Evolutionary conservation across 2,113 vertebrate species (phyloP), one percentile per base, ranked within the genome.

Genomic region (Macquaria ambigua): DNA sequence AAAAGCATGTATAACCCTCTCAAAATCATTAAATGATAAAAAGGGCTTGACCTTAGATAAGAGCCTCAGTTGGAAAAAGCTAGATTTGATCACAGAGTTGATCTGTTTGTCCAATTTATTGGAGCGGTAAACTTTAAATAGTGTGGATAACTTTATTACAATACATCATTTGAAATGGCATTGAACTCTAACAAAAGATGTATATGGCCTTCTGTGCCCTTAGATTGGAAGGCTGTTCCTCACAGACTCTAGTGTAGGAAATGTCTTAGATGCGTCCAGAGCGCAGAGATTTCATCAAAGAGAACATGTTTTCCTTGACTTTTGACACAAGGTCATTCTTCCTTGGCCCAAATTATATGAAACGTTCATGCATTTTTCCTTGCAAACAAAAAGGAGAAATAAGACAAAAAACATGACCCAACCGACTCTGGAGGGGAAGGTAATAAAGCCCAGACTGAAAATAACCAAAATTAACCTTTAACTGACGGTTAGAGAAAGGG

Each of bases 391-490:
- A 21, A 18, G 11, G 10, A 37, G 7, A 15, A 43, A 70, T 4
- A 75, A 68, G 31, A 46, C 3, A 48, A 79, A 25, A 77, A 55
- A 25, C 50, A 73, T 34, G 11, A 46, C 43, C 52, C 23, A 12
- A 48, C 34, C 55, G 55, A 8, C 52, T 68, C 66, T 70, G 23
- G 8, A 62, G 31, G 37, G 23, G 34, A 37, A 48, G 12, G 18
- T 55, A 71, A 64, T 34, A 74, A 74, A 55, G 5, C 23, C 46
- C 23, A 20, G 37, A 10, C 1, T 70, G 39, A 71, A 70, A 89
- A 85, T 62, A 78, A 62, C 23, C 23, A n/a, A 67, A 77, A 82
- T 82, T 53, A 86, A 87, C 76, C 76, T 81, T 81, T 88, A 74
- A 59, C 41, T 62, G 28, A 66, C 31, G 64, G 25, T 50, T 34